Percentiles rank a stretch among this genome's conserved stretches.
Evolutionary conservation across 37 sponge, comb jelly and placozoan species (phyloP).

Genomic region (Spongia lamella): DNA sequence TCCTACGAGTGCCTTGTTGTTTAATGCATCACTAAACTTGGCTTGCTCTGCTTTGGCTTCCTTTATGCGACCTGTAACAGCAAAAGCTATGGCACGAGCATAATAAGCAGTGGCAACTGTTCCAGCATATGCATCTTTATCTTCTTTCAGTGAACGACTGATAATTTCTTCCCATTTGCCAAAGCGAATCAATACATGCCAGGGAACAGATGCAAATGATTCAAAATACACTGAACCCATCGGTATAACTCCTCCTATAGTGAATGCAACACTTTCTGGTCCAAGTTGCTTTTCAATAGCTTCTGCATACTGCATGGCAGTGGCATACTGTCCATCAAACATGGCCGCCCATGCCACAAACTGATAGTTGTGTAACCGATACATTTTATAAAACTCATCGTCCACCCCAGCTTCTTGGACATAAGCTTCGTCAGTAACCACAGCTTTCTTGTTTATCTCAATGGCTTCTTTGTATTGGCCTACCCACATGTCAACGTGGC

Average conservation of each 20-base stretch:
- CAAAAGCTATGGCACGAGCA: constrained; percentile 73
- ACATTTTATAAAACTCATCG: constrained; percentile 57
- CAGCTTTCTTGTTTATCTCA: constrained; percentile 50
- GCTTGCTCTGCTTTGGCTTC: constrained; percentile 52
- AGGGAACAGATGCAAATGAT: constrained; percentile 37
- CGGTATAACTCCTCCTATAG: constrained; percentile 38
- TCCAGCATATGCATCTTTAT: constrained; percentile 44
- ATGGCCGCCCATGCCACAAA: constrained; percentile 69
- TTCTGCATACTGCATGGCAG: constrained; percentile 61
- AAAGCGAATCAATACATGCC: too few species aligned
- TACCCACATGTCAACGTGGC: constrained; percentile 75
- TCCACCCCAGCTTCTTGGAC: constrained; percentile 9
- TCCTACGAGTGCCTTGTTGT: constrained; percentile 36
- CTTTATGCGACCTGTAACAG: constrained; percentile 42
- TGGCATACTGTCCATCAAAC: constrained; percentile 63
- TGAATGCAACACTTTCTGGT: constrained; percentile 35
- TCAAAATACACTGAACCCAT: constrained; percentile 53
- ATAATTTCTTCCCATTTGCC: constrained; percentile 71
- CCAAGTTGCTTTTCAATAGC: constrained; percentile 41
- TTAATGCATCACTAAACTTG: constrained; percentile 37
- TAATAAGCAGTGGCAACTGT: constrained; percentile 49
- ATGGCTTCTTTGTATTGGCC: constrained; percentile 77
- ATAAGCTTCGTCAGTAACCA: constrained; percentile 51
- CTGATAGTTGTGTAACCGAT: constrained; percentile 68
- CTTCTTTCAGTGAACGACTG: constrained; percentile 47